A percentile compares a stretch with the other conserved stretches of the same genome.
Conservation (phyloP, 2,888 invertebrate genomes). For the Villa cingulata region DNA sequence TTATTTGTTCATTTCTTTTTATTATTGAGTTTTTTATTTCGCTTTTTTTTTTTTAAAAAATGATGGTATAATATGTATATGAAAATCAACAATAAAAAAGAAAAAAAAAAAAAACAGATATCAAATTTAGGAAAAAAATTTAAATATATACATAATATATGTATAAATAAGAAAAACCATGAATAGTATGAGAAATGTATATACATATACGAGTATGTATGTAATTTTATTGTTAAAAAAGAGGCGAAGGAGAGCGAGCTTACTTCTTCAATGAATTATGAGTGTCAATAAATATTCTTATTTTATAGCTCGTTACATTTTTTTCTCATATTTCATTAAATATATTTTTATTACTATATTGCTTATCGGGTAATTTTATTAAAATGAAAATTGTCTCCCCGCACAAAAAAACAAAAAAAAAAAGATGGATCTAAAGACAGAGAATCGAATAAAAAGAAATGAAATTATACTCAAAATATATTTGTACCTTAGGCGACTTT, state of each 20-base stretch:
- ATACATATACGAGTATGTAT: too few relatives aligned
- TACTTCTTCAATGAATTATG: slow-evolving; percentile 20
- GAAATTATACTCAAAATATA: too few relatives aligned
- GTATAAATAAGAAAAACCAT: too few relatives aligned
- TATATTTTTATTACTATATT: slow-evolving; percentile 15
- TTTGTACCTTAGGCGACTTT: too few relatives aligned
- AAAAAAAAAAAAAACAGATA: not conserved
- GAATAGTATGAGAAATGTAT: not conserved
- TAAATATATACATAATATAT: not conserved
- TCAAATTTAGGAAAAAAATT: not conserved
- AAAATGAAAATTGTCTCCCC: slow-evolving; percentile 9
- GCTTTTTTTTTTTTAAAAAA: not conserved
- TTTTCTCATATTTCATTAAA: slow-evolving; percentile 17
- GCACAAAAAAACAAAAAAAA: too few relatives aligned
- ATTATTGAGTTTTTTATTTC: not conserved
- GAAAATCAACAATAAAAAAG: not conserved
- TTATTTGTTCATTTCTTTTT: too few relatives aligned
- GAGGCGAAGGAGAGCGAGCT: not conserved
- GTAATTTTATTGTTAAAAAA: not conserved
- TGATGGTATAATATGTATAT: not conserved
- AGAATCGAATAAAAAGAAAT: too few relatives aligned
- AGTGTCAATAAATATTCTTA: slow-evolving; percentile 22
- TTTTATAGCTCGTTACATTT: slow-evolving; percentile 23
- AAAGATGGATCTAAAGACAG: too few relatives aligned
- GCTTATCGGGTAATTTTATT: slow-evolving; percentile 15